Percentiles rank a stretch among this genome's conserved stretches.
Conservation (phyloP, 2,113 vertebrate genomes). For the Carassius carassius region DNA sequence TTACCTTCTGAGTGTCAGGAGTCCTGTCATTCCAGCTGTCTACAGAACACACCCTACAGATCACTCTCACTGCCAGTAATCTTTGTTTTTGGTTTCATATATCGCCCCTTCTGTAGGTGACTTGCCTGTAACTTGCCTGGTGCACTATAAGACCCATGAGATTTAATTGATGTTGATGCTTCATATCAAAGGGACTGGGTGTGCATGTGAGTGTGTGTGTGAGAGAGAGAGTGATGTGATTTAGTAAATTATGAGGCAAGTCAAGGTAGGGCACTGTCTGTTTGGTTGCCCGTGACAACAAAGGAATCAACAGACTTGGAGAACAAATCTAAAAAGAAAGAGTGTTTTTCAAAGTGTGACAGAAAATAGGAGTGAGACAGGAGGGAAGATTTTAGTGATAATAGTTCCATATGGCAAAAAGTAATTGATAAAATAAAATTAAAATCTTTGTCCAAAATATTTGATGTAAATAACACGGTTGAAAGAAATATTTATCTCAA, state of each 20-base stretch:
- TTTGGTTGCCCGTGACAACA: conserved; percentile 36
- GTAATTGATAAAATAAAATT: background rate
- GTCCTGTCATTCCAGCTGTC: conserved; percentile 25
- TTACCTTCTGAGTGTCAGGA: conserved; percentile 41
- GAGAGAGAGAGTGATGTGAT: background rate
- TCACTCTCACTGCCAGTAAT: conserved; percentile 12
- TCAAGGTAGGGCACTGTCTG: background rate
- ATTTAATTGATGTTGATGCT: background rate
- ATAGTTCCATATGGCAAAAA: background rate
- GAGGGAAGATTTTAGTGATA: background rate
- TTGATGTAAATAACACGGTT: background rate
- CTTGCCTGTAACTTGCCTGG: background rate
- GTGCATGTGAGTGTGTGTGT: background rate
- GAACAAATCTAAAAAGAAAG: background rate
- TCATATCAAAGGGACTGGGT: background rate
- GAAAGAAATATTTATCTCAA: background rate
- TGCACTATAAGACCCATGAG: background rate
- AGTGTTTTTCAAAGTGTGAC: background rate
- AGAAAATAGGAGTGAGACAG: too few relatives aligned
- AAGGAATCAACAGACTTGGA: background rate
- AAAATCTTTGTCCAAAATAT: background rate
- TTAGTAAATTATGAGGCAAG: background rate
- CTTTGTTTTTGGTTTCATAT: conserved; percentile 10
- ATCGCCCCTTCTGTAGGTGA: background rate
- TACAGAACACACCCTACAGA: background rate